Conservation (phyloP, 2,113 vertebrate species). For the Heptranchias perlo region DNA sequence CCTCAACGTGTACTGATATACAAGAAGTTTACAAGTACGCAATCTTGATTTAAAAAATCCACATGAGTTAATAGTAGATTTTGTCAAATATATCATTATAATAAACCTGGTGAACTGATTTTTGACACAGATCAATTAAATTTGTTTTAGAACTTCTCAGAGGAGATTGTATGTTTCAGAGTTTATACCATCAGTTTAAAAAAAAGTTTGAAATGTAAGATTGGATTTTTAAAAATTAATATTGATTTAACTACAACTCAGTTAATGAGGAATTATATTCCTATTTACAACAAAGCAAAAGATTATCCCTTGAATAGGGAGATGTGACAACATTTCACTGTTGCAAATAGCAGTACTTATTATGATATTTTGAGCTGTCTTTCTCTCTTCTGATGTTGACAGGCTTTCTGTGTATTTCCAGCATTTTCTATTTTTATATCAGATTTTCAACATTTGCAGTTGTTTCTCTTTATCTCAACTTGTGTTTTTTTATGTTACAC, state of each 20-base stretch:
- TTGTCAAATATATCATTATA: too few species aligned
- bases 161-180: background rate
- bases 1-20: background rate
- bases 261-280: background rate
- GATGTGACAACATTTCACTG: background rate
- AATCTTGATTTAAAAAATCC: background rate
- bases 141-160: background rate
- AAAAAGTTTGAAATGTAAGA: background rate
- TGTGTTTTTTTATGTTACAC: background rate
- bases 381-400: background rate
- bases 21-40: background rate
- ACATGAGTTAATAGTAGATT: background rate
- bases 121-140: background rate
- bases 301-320: background rate
- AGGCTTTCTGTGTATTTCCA: background rate
- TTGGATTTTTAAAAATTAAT: background rate
- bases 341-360: background rate
- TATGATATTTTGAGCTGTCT: background rate
- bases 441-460: background rate
- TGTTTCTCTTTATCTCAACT: background rate
- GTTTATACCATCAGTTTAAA: background rate
- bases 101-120: background rate
- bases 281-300: background rate
- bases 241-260: background rate
- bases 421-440: background rate